Evolutionary conservation across 1,140 invertebrate genomes (phyloP).

Genomic region (Diploscapter pachys): DNA sequence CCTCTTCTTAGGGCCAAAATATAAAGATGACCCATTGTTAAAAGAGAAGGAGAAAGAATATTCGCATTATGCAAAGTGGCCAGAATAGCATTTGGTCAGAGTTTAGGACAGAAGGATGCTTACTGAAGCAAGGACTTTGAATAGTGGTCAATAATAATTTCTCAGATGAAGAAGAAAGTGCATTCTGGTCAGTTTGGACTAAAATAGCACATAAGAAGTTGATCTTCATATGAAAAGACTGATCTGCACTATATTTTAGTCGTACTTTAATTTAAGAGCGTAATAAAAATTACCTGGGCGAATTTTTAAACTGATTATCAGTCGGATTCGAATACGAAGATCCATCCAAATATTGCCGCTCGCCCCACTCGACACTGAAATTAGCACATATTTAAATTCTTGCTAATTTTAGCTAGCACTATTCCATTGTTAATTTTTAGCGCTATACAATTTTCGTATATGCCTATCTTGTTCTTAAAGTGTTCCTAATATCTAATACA

Average conservation of each 20-base stretch:
- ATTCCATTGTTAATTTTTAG: background rate
- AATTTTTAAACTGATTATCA: slow-evolving; percentile 15
- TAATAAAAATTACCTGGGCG: slow-evolving; percentile 16
- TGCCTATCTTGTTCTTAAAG: background rate
- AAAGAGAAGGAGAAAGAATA: no score
- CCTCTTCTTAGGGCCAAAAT: no score
- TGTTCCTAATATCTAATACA: no score
- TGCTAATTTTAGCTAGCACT: no score
- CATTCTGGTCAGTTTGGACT: no score
- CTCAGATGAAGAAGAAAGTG: background rate
- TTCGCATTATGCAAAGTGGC: no score
- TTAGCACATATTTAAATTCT: background rate
- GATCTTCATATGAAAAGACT: background rate
- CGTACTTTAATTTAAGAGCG: background rate
- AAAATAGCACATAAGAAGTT: background rate
- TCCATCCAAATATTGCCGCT: slow-evolving; percentile 26
- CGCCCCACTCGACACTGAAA: slow-evolving; percentile 32
- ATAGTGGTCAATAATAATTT: no score
- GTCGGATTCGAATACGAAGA: slow-evolving; percentile 14
- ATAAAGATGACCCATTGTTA: no score
- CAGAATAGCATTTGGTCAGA: no score
- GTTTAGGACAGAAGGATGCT: no score
- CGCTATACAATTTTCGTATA: background rate
- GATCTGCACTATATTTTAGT: background rate
- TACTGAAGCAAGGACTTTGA: no score